Evolutionary conservation across 2,888 invertebrate species (phyloP), one percentile per base, ranked within the genome.

Genomic region (Ormyrus labotus): DNA sequence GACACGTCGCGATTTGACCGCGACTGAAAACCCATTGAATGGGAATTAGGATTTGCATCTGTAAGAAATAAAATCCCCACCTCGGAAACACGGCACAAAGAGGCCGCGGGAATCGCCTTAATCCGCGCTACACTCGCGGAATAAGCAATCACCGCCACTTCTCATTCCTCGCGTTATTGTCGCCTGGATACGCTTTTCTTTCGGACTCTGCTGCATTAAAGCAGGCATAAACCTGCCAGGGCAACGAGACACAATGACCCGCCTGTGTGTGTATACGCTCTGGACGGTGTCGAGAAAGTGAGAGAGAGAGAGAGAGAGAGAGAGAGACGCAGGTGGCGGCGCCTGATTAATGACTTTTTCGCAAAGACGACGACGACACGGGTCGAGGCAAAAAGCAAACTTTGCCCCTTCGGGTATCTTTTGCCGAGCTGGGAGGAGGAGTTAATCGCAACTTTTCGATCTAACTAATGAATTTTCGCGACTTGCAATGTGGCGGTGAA

Each of bases 141-240:
- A 87, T 87, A 86, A 86, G 85, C 84, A 87, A 88, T 84, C 85
- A 84, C 84, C 84, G 84, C 85, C 83, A 84, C 85, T 73, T 86
- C 84, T 68, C 83, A 85, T 84, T 85, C 83, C 72, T 4, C 13
- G 13, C 57, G 50, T 55, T 61, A 53, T 67, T 51, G 9, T 6
- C 51, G 61, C 63, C n/a, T 48, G 47, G 48, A n/a, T 58, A 71
- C 51, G 13, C 65, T 19, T 61, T 71, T 63, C 77, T 75, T 45
- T 60, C n/a, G 65, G 53, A 2, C 70, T 19, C 70, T 4, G 48
- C 19, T 45, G 64, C 55, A 64, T 73, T 55, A 73, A 61, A 60
- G 34, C n/a, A 67, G 19, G 57, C 48, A 71, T 76, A 80, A 71
- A 72, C 55, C 72, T 65, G 51, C 80, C 61, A 61, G 9, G 50